Evolutionary conservation across 2,113 vertebrate species (phyloP), one percentile per base, ranked within the genome.

Genomic region (Tonatia bakeri): DNA sequence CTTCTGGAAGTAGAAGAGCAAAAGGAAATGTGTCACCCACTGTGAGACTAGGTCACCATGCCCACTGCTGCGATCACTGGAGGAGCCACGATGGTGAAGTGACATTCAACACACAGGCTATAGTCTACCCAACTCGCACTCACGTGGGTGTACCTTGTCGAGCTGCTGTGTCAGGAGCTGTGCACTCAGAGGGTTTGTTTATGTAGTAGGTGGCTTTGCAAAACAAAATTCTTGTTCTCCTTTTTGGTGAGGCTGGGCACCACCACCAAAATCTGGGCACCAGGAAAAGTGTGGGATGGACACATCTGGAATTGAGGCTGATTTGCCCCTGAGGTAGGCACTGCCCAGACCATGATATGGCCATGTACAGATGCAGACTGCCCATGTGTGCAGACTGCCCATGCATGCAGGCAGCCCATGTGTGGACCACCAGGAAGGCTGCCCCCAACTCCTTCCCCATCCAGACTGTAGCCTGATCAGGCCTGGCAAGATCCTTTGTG

Each of bases 341-440:
- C 40, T 47, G 81, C 17, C 15, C 0, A 0, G 20, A 89, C 80
- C 38, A 52, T n/a, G 38, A 59, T 36, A 45, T 40, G 45, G 76
- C 43, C 47, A 52, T 1, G 8, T 59, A 94, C 1, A 77, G 43
- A 28, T 22, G 43, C n/a, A 69, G 67, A n/a, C 14, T 15, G 64
- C 26, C 38, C 7, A 6, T 0, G 0, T 50, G 19, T 4, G 28
- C n/a, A 75, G 67, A n/a, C 13, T 17, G 64, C 26, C 38, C 8
- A 6, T 0, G 0, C 43, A 9, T 28, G 59, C 36, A 79, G 67
- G 33, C 1, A 65, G 43, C 26, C 38, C 7, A 6, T 0, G 0
- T 56, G 24, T 4, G 28, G 7, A 73, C 24, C 22, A 36, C 9
- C 11, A 45, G 75, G 24, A 79, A 54, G 38, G 43, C 45, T 12